Evolutionary conservation across 1,140 invertebrate species (phyloP).

Genomic region (Drosophila lowei): DNA sequence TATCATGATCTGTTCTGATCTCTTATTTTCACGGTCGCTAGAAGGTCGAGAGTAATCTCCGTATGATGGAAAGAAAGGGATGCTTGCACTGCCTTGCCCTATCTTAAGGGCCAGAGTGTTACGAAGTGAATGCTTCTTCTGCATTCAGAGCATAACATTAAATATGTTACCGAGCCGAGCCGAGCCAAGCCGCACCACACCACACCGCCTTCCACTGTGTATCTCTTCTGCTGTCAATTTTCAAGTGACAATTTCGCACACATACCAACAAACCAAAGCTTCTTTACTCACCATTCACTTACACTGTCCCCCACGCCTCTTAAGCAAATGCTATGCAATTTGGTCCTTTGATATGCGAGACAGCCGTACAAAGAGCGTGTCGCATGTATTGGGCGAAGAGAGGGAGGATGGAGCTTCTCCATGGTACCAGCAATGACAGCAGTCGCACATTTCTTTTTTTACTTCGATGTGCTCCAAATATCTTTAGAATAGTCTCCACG

Average conservation of each 20-base stretch:
- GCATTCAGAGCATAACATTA: conserved; percentile 38
- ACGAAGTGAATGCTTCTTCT: no score
- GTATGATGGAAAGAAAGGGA: no score
- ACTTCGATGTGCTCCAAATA: conserved; percentile 66
- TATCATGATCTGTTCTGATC: no score
- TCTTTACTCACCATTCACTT: conserved; percentile 8
- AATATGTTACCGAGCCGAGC: conserved; percentile 32
- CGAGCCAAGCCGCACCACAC: background rate
- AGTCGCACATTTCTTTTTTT: conserved; percentile 44
- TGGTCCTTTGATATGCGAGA: conserved; percentile 49
- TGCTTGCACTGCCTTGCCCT: no score
- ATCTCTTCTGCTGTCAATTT: conserved; percentile 50
- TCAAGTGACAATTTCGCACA: conserved; percentile 74
- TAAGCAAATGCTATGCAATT: conserved; percentile 55
- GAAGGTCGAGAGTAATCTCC: no score
- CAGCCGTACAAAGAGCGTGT: conserved; percentile 10
- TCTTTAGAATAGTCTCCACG: conserved; percentile 60
- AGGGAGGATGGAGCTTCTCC: conserved; percentile 1
- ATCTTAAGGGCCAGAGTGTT: no score
- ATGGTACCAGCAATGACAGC: conserved; percentile 31
- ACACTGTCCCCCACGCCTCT: no score
- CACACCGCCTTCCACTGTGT: background rate
- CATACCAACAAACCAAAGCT: conserved; percentile 45
- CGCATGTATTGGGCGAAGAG: background rate
- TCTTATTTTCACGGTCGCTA: no score